Base-by-base conservation (phyloP, 1,140 invertebrate species). In the Lycorma delicatula region DNA sequence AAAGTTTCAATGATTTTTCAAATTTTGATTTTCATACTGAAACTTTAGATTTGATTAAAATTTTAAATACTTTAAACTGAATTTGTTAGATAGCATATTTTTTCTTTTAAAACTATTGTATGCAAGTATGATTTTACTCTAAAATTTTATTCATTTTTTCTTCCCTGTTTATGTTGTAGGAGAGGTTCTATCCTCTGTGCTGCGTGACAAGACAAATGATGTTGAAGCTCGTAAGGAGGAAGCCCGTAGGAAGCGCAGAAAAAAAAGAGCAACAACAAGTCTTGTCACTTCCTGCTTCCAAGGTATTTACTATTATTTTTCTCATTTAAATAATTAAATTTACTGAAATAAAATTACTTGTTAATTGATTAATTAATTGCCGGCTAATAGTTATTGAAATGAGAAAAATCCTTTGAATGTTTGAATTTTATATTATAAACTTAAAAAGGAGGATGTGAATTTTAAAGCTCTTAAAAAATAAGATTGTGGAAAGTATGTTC, bases 281-380 rank as follows among this genome's bases (percentile, higher is more conserved):
- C 76, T 91, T 58, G 86, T 90, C 61, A 89, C 89, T 58, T 87
- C 87, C 65, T 90, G 88, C 72, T 93, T 93, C 74, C 86, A 90
- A 84, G 89, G 89, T 90, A 65, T 67, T 52, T 54, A 34, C 47
- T 51, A 28, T 47, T 18, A 12, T n/a, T 16, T 34, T 26, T 9
- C 2, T 6, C n/a, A 12, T 12, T 6, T n/a, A 29, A 9, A 23
- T 31, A 34, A 26, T 28, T 18, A 13, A 51, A 20, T 13, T 1
- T 23, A 18, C 1, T 13, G 13, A 50, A 2, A 7, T 7, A 12
- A n/a, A n/a, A 12, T 18, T n/a, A 20, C 20, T 41, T 26, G 7
- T 27, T 27, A 11, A 26, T 23, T 13, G 16, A 27, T 12, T 25
- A 20, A 27, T 13, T 9, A 3, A 3, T 6, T 20, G 23, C 2